Evolutionary conservation across 1,140 invertebrate genomes (phyloP).

Genomic region (Saxidomus purpurata): DNA sequence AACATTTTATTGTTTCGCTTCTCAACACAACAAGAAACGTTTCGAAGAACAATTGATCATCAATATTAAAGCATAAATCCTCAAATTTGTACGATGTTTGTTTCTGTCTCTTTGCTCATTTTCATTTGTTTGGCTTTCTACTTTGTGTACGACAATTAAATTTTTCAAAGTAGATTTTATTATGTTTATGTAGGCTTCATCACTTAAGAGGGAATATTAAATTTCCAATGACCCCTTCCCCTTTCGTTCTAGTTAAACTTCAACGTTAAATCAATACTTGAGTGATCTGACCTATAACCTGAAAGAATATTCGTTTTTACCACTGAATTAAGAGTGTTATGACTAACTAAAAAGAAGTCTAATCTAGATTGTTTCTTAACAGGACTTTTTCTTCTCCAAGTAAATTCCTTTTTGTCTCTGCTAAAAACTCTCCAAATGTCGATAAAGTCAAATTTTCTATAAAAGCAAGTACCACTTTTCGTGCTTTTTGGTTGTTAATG

Average conservation of each 20-base stretch:
- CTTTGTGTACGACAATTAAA: neutral
- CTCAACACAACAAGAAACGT: no score
- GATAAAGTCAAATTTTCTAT: neutral
- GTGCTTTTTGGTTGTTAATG: neutral
- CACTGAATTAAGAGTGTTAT: neutral
- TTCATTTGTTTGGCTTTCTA: no score
- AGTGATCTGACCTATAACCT: neutral
- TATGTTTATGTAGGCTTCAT: neutral
- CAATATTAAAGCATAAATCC: no score
- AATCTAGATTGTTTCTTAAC: neutral
- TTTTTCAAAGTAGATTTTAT: neutral
- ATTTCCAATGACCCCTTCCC: neutral
- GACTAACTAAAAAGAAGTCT: neutral
- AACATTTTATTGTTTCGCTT: no score
- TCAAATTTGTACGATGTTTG: no score
- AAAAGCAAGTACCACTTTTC: no score
- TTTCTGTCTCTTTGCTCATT: no score
- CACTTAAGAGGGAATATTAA: neutral
- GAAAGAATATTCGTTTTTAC: neutral
- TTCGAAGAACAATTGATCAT: no score
- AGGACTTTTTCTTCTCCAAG: no score
- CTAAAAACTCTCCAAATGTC: neutral
- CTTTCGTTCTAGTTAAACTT: neutral
- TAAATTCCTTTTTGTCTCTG: neutral
- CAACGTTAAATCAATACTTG: neutral